Evolutionary conservation across 2,113 vertebrate species (phyloP).

Genomic region (Varanus salvator): DNA sequence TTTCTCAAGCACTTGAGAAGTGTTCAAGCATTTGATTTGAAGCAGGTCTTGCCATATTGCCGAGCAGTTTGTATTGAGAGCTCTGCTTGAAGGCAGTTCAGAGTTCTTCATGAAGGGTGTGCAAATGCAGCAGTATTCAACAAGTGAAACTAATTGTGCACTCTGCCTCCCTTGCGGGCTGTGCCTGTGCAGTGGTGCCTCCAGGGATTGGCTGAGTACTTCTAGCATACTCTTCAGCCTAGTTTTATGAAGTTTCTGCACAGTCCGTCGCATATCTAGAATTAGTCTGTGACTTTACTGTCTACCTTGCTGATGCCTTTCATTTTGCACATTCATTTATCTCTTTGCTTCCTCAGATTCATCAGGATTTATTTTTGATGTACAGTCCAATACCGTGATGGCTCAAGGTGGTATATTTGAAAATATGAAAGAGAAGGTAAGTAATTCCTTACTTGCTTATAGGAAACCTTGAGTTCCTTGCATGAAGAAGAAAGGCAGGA

Average conservation of each 20-base stretch:
- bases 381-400: conserved; percentile 93
- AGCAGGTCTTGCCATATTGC: not conserved
- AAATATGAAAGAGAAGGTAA: conserved; percentile 97
- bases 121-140: not conserved
- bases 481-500: no score
- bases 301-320: not conserved
- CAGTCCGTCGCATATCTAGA: not conserved
- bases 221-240: not conserved
- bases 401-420: conserved; percentile 93
- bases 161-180: not conserved
- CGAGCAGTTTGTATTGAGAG: not conserved
- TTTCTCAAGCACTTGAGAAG: no score
- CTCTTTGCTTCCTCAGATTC: conserved; percentile 79
- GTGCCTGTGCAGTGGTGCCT: not conserved
- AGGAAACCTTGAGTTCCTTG: no score
- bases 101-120: not conserved
- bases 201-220: not conserved
- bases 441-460: conserved; percentile 14
- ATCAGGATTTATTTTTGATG: conserved; percentile 93
- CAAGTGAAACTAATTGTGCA: not conserved
- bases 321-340: conserved; percentile 46
- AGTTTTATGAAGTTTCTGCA: not conserved
- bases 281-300: not conserved
- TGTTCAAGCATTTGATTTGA: not conserved
- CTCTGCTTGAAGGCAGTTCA: not conserved